These are phyloP conservation scores for Galleria mellonella DNA, from an alignment of 1,140 invertebrate species.

Conservation along the genomic window DNA sequence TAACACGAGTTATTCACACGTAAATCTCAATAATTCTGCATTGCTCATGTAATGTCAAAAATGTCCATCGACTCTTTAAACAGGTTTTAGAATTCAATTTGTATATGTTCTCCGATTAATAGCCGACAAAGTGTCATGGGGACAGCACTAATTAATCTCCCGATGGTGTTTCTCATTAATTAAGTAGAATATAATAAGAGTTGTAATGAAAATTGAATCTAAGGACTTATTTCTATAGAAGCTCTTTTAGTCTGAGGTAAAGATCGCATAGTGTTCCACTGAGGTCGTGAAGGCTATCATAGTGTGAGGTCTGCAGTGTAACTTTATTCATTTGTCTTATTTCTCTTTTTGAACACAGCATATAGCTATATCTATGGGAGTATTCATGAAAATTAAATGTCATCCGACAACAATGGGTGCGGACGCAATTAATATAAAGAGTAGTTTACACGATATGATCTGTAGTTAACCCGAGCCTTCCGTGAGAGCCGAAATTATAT, in stretches of 20 bases:
- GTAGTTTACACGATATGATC: constrained; percentile 59
- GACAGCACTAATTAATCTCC: constrained; percentile 60
- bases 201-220: constrained; percentile 3
- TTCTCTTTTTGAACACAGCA: constrained; percentile 14
- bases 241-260: neutral
- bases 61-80: constrained; percentile 22
- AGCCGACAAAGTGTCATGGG: constrained; percentile 46
- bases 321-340: constrained; percentile 21
- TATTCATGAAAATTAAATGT: constrained; percentile 54
- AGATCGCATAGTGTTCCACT: constrained; percentile 4
- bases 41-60: constrained; percentile 25
- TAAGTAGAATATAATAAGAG: constrained; percentile 11
- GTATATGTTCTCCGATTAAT: constrained; percentile 54
- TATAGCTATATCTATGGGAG: constrained; percentile 19
- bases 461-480: constrained; percentile 31
- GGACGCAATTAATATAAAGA: constrained; percentile 53
- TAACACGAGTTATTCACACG: constrained; percentile 29
- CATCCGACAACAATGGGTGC: constrained; percentile 36
- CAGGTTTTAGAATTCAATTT: constrained; percentile 51
- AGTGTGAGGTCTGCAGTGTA: constrained; percentile 34
- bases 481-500: constrained; percentile 56
- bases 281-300: constrained; percentile 26
- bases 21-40: constrained; percentile 38
- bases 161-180: constrained; percentile 45
- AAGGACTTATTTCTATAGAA: neutral